Evolutionary conservation across 2,113 vertebrate genomes (phyloP), one percentile per base, ranked within the genome.

Genomic region (Campylomormyrus numenius): DNA sequence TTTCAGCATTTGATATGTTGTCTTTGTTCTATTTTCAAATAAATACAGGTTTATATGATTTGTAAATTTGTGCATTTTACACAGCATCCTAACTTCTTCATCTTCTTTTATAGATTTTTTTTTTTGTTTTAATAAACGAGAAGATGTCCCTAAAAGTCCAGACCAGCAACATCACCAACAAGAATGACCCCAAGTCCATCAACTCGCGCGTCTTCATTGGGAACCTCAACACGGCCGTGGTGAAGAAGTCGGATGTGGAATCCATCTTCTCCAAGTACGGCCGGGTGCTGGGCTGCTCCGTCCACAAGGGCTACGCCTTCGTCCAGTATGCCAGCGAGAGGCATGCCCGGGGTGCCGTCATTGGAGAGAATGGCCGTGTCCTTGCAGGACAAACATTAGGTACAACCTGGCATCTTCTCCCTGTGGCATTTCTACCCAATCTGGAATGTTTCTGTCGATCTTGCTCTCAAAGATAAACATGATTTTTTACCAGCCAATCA

Each of bases 191-290:
- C 89, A 98, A 97, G 91, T 99, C 98, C 88, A 96, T 98, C 95
- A 98, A 98, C 94, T 99, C 98, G 5, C 95, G 98, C 27, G 98
- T 99, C 92, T 99, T 99, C 92, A 99, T 99, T 35, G 98, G 98
- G 88, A 99, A 99, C 93, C 97, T 99, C 87, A 98, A 99, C 95
- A 99, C 98, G 15, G 96, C 97, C 0, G 95, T 98, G 95, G 98
- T 98, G 93, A 98, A 97, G 94, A 99, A 98, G 94, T 97, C 97
- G 0, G 97, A 99, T 0, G 97, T 99, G 88, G 98, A 99, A 94
- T 97, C 95, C 92, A 98, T 99, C 90, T 99, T 99, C 94, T 97
- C 95, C 90, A 97, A 97, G 93, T 99, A 99, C 0, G 98, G 98
- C 74, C 96, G 97, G 0, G 97, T 98, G 91, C 95, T 97, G 0